Conservation (phyloP, 2,113 vertebrate genomes). For the Sinocyclocheilus rhinocerous region DNA sequence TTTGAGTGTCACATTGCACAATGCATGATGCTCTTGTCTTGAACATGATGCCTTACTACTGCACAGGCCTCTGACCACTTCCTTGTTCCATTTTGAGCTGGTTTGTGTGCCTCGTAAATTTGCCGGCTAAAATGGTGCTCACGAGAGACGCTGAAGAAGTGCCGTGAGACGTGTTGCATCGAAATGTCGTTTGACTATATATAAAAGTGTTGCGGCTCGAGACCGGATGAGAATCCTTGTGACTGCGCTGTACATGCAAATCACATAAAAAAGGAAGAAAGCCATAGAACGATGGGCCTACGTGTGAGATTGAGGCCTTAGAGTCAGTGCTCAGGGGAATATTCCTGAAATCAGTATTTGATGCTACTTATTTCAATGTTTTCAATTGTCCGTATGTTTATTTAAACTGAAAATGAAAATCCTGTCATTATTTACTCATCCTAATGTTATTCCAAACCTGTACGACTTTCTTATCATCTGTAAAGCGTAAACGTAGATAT, state of each 20-base stretch:
- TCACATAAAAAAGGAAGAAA: background rate
- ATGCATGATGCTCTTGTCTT: background rate
- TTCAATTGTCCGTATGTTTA: background rate
- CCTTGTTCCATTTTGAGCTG: conserved; percentile 71
- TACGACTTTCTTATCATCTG: background rate
- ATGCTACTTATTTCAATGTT: background rate
- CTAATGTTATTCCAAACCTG: background rate
- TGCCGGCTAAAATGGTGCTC: conserved; percentile 30
- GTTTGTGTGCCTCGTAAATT: conserved; percentile 64
- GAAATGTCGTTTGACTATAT: background rate
- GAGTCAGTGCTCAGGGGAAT: conserved; percentile 8
- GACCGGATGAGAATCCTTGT: background rate
- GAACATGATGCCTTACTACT: conserved; percentile 6
- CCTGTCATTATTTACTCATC: background rate
- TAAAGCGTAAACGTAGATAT: background rate
- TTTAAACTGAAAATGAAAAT: background rate
- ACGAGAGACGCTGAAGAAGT: conserved; percentile 46
- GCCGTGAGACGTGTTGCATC: conserved; percentile 60
- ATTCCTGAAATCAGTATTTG: background rate
- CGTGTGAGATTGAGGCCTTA: background rate
- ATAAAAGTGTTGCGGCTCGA: background rate
- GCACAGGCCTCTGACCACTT: conserved; percentile 66
- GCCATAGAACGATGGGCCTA: background rate
- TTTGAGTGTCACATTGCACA: background rate
- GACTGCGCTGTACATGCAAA: conserved; percentile 3